Evolutionary conservation across 2,113 vertebrate species (phyloP), one percentile per base, ranked within the genome.

Genomic region (Aegithalos caudatus): DNA sequence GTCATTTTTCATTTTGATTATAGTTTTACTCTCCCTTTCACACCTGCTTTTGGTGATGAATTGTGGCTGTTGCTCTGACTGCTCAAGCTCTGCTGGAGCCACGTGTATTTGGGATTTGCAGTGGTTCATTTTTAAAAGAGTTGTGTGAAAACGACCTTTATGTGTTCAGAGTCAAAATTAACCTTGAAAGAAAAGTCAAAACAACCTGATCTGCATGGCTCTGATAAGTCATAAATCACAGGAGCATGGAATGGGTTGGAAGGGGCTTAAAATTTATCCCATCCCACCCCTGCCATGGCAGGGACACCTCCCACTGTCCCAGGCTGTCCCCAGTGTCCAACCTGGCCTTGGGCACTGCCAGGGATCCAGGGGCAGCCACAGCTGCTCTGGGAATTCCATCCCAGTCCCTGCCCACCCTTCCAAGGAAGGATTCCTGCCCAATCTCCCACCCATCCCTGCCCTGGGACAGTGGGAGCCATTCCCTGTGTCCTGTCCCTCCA

Each of bases 401-500:
- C 69, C 60, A 64, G 29, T 1, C 1, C 3, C 15, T 64, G 0
- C 2, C 9, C 35, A 25, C 13, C 44, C 33, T 73, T 3, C 0
- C 23, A 60, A 19, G 8, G 8, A 29, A 1, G 0, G 16, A 74
- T 81, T 89, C 23, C 53, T 17, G 2, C 45, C 45, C 45, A 17
- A 29, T 3, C 8, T 25, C 45, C n/a, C 28, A 38, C 10, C 44
- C 0, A 37, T 0, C 14, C 27, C 50, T 47, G 7, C 15, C 31
- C 24, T 42, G 57, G 12, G 48, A 1, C 48, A 25, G 2, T 6
- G 1, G 48, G 7, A 70, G 4, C 42, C 74, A 40, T 71, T 79
- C 58, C 22, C 7, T 12, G 13, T 44, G 10, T 44, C 33, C 45
- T 66, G 33, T 6, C 51, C 2, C 44, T 58, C 22, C 67, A 27